These are phyloP conservation scores for Coptodon bakossiorum DNA, from an alignment of 2,113 vertebrate species.

Conservation along the genomic window DNA sequence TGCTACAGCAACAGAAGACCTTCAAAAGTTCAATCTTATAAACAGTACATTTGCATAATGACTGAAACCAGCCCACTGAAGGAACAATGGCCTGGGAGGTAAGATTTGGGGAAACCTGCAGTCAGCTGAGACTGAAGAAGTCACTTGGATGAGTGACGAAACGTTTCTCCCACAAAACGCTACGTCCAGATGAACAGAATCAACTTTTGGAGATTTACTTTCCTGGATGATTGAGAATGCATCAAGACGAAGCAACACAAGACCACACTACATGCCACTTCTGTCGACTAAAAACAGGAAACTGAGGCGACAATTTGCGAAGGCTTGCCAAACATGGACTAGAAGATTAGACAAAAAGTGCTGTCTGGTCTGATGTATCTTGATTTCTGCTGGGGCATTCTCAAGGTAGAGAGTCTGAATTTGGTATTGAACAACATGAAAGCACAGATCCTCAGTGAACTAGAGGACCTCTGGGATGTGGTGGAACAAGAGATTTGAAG, in stretches of 20 bases:
- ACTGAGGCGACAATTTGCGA: neutral
- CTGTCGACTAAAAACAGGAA: neutral
- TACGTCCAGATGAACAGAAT: no score
- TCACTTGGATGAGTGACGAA: no score
- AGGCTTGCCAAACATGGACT: neutral
- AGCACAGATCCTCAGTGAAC: neutral
- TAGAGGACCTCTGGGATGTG: neutral
- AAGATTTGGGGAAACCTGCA: no score
- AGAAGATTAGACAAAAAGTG: neutral
- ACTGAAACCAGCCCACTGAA: no score
- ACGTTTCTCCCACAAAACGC: no score
- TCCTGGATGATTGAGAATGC: no score
- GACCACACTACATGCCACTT: neutral
- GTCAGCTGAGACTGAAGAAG: no score
- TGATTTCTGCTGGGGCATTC: neutral
- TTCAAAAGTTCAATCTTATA: no score
- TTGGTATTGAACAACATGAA: neutral
- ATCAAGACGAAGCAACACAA: neutral
- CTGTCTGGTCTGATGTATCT: neutral
- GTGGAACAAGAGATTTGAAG: neutral
- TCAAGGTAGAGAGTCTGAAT: neutral
- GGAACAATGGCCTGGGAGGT: no score
- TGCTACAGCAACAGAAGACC: neutral
- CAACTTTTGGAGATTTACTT: no score
- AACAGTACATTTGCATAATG: no score